These are phyloP conservation scores for Tinamus major DNA, from an alignment of 2,797 vertebrate species.

Conservation along the genomic window DNA sequence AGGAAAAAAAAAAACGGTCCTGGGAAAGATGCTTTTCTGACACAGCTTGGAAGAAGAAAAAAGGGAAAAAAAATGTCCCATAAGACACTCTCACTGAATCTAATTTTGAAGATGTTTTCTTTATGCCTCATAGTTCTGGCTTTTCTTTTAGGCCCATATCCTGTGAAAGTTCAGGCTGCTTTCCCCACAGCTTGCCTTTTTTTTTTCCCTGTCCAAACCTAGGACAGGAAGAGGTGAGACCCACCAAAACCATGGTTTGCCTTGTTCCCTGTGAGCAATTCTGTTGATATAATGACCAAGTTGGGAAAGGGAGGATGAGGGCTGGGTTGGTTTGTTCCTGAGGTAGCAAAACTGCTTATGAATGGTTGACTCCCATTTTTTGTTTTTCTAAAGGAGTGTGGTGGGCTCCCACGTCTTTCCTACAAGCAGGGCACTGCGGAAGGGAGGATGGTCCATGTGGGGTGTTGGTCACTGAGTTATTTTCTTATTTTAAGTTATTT, in stretches of 20 bases:
- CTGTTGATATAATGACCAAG: neutral
- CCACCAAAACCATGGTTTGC: neutral
- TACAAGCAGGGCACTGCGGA: neutral
- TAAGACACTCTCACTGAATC: neutral
- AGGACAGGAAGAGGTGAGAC: neutral
- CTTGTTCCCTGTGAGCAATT: neutral
- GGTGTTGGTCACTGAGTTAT: neutral
- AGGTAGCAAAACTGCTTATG: neutral
- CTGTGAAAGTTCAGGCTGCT: constrained; percentile 8
- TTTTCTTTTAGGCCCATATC: neutral
- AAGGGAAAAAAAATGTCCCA: neutral
- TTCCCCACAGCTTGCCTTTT: neutral
- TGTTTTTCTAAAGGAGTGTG: neutral
- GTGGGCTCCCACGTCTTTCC: neutral
- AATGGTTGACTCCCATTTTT: neutral
- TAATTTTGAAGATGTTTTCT: neutral
- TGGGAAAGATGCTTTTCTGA: neutral
- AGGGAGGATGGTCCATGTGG: fast-evolving
- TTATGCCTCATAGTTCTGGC: neutral
- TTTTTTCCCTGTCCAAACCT: neutral
- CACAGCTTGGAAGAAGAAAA: neutral
- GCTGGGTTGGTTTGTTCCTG: neutral
- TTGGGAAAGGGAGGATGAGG: neutral
- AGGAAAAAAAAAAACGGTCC: neutral
- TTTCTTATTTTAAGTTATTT: neutral